phyloP scores from a whole-genome alignment of 2,113 vertebrate species.

The Rissa tridactyla region DNA sequence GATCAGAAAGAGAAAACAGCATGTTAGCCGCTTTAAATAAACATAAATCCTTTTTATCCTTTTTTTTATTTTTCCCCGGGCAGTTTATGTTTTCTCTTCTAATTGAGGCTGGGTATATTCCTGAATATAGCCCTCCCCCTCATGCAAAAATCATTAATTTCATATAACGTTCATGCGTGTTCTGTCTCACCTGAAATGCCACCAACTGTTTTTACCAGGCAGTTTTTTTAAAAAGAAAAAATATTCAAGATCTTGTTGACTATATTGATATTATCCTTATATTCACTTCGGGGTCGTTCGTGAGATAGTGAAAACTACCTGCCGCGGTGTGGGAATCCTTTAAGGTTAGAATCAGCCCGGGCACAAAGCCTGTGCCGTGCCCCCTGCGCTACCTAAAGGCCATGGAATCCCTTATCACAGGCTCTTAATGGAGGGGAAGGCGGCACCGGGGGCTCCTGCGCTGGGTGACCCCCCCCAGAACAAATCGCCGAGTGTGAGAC shows the following conservation, averaged over 20 bases:
- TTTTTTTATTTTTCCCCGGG: neutral
- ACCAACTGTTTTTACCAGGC: neutral
- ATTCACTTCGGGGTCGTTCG: neutral
- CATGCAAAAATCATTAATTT: neutral
- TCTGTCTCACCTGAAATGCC: neutral
- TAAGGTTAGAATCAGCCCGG: neutral
- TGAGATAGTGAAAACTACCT: neutral
- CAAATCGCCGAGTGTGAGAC: neutral
- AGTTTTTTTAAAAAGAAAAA: neutral
- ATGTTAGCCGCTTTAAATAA: neutral
- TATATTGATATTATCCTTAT: neutral
- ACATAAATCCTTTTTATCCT: neutral
- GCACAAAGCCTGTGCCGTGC: neutral
- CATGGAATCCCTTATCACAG: neutral
- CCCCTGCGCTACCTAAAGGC: neutral
- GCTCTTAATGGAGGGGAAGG: neutral
- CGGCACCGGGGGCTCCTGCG: neutral
- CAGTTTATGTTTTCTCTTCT: neutral
- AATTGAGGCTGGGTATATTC: neutral
- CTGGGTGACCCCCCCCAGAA: neutral
- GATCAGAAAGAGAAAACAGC: neutral
- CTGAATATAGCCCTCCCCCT: neutral
- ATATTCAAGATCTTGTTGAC: neutral
- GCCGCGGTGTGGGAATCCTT: neutral
- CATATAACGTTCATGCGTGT: neutral